Conservation (phyloP, 64 coral and sea anemone genomes). For the Montipora sp. region DNA sequence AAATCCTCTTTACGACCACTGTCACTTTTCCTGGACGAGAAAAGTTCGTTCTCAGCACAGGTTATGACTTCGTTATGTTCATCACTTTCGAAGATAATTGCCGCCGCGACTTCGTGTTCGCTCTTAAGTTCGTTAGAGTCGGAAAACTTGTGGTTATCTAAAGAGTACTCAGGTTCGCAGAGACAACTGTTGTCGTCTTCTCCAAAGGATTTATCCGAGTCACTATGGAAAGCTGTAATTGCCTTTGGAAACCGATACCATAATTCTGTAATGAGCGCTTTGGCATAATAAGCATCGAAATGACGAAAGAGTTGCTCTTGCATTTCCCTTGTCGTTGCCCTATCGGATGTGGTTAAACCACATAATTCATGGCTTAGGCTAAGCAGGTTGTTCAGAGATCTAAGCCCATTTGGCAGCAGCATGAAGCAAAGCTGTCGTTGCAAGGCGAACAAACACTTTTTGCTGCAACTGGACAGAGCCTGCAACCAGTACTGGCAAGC, state of each 20-base stretch:
- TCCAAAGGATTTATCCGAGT: background rate
- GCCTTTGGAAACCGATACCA: constrained; percentile 68
- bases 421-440: constrained; percentile 67
- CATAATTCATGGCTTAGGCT: constrained; percentile 22
- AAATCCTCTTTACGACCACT: background rate
- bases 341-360: background rate
- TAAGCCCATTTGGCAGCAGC: constrained; percentile 69
- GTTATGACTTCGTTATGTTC: background rate
- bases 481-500: constrained; percentile 73
- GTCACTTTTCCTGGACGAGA: background rate
- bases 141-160: background rate
- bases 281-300: constrained; percentile 67
- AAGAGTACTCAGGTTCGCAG: background rate
- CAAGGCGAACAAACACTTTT: constrained; percentile 62
- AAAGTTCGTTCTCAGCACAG: background rate
- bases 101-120: background rate
- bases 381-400: constrained; percentile 55
- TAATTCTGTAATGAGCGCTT: constrained; percentile 38
- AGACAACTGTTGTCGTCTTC: background rate
- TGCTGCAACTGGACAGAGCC: constrained; percentile 56
- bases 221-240: background rate
- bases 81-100: background rate
- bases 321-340: background rate
- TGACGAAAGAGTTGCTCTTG: constrained; percentile 33
- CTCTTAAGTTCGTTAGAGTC: background rate